Percentiles rank a stretch among this genome's conserved stretches.
Evolutionary conservation across 2,888 invertebrate species (phyloP).

Genomic region (Poecilobothrus nobilitatus): DNA sequence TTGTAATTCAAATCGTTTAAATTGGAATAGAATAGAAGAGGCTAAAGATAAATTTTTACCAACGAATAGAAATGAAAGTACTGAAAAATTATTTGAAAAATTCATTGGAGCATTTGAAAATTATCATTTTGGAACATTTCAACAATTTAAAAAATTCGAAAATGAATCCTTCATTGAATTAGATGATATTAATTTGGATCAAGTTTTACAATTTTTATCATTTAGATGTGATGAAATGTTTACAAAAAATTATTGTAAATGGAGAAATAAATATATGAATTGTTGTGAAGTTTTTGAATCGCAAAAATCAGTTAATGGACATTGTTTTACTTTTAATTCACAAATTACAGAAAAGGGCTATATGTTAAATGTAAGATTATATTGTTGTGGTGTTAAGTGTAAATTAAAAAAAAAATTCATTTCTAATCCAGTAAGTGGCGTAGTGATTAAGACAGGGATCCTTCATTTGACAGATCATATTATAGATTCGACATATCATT

Average conservation of each 20-base stretch:
- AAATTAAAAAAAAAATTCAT: too few relatives aligned
- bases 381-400: too few relatives aligned
- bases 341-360: not conserved
- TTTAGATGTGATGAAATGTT: constrained; percentile 41
- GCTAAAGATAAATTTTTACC: constrained; percentile 33
- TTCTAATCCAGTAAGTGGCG: too few relatives aligned
- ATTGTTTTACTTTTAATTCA: constrained; percentile 46
- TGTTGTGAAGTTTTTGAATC: constrained; percentile 44
- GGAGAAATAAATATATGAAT: constrained; percentile 38
- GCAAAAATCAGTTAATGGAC: constrained; percentile 44
- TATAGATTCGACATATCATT: too few relatives aligned
- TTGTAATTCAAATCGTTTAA: constrained; percentile 37
- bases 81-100: constrained; percentile 27
- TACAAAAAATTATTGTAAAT: constrained; percentile 34
- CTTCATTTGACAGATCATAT: too few relatives aligned
- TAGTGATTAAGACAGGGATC: too few relatives aligned
- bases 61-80: constrained; percentile 25
- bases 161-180: constrained; percentile 31
- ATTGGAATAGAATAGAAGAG: constrained; percentile 34
- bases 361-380: too few relatives aligned
- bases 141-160: not conserved
- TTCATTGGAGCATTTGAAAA: constrained; percentile 32
- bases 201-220: constrained; percentile 27
- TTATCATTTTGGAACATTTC: constrained; percentile 34
- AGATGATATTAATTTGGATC: constrained; percentile 30